Percentiles rank a stretch among this genome's conserved stretches.
phyloP scores from a whole-genome alignment of 2,113 vertebrate species.

The Tauraco erythrolophus region DNA sequence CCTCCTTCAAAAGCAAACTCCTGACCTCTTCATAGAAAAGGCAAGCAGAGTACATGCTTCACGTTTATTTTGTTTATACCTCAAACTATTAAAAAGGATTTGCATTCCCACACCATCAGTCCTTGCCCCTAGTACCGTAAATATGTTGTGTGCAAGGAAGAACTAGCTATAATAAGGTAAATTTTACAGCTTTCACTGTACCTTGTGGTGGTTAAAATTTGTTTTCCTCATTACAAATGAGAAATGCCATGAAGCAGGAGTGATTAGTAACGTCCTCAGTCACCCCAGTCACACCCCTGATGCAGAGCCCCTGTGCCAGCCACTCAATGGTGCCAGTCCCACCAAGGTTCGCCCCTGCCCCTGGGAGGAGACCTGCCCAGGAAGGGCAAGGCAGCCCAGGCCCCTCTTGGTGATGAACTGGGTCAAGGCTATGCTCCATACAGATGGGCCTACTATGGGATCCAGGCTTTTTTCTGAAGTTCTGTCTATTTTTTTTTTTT shows the following conservation, averaged over 20 bases:
- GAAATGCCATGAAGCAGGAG: not conserved
- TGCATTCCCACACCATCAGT: not conserved
- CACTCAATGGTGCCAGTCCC: not conserved
- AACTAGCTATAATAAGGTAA: too few relatives aligned
- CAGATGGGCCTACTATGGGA: not conserved
- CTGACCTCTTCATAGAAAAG: not conserved
- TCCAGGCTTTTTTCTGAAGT: not conserved
- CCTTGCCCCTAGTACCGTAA: not conserved
- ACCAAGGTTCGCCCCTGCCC: not conserved
- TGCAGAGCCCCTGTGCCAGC: not conserved
- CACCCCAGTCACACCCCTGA: not conserved
- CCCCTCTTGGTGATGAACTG: not conserved
- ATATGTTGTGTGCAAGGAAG: not conserved
- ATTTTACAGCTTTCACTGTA: not conserved
- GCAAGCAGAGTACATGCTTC: not conserved
- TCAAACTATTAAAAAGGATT: not conserved
- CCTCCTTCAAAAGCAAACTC: not conserved
- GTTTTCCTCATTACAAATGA: not conserved
- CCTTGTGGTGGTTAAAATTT: not conserved
- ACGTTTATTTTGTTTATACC: not conserved
- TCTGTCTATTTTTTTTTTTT: not conserved
- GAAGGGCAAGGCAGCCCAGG: not conserved
- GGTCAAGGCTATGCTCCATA: not conserved
- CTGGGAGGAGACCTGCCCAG: not conserved
- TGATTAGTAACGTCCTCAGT: not conserved